Conservation (phyloP, 2,888 invertebrate genomes). For the Conops quadrifasciatus region DNA sequence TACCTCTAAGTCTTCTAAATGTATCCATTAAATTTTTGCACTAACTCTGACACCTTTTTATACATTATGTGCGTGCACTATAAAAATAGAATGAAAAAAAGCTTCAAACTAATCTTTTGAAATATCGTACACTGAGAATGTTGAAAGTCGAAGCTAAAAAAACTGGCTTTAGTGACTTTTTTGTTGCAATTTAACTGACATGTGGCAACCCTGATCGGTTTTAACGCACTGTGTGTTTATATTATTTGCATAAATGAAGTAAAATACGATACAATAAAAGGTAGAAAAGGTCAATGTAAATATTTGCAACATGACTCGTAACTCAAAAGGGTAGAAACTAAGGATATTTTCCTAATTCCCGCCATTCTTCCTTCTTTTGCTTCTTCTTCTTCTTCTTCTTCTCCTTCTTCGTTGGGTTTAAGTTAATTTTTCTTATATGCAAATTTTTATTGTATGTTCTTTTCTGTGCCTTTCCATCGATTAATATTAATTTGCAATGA, state of each 20-base stretch:
- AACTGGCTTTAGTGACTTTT: background rate
- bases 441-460: slow-evolving; percentile 14
- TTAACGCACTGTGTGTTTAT: background rate
- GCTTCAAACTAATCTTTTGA: too few species aligned
- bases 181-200: background rate
- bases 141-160: too few species aligned
- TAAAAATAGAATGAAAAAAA: background rate
- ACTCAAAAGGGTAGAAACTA: slow-evolving; percentile 15
- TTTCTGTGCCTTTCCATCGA: too few species aligned
- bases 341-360: slow-evolving; percentile 17
- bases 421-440: slow-evolving; percentile 32
- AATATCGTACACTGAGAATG: background rate
- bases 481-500: too few species aligned
- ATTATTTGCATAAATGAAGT: slow-evolving; percentile 28
- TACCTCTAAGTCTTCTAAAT: background rate
- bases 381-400: too few species aligned
- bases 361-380: background rate
- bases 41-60: background rate
- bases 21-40: background rate
- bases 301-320: background rate
- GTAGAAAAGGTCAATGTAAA: slow-evolving; percentile 15
- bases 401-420: too few species aligned
- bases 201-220: slow-evolving; percentile 24
- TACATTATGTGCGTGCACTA: background rate
- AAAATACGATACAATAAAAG: background rate